phyloP scores from a whole-genome alignment of 2,888 invertebrate species.

The Drosophila suboccidentalis region DNA sequence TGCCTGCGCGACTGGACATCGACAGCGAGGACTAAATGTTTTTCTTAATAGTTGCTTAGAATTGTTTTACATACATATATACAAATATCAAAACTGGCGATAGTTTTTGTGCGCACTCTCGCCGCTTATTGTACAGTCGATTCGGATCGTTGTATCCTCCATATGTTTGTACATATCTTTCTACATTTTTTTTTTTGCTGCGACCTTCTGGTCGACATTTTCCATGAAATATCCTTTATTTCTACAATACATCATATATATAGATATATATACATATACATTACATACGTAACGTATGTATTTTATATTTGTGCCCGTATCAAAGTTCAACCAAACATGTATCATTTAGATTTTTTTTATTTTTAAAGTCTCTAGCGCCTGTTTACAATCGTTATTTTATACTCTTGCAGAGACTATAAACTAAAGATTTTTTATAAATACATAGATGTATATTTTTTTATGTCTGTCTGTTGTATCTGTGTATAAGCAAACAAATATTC shows the following conservation, averaged over 20 bases:
- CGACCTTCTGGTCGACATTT: background rate
- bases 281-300: constrained; percentile 9
- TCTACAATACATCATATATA: background rate
- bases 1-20: constrained; percentile 37
- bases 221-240: background rate
- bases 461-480: constrained; percentile 1
- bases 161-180: constrained; percentile 28
- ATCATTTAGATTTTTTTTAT: background rate
- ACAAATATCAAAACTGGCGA: constrained; percentile 16
- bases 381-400: constrained; percentile 14
- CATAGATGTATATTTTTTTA: background rate
- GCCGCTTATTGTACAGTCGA: constrained; percentile 37
- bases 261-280: background rate
- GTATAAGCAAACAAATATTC: background rate
- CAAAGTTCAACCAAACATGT: background rate
- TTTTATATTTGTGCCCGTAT: background rate
- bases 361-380: background rate
- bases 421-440: background rate
- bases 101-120: constrained; percentile 10
- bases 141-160: constrained; percentile 21
- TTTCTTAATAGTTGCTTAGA: constrained; percentile 40
- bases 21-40: constrained; percentile 22
- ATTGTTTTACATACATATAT: constrained; percentile 13
- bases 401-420: constrained; percentile 6
- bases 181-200: background rate